Conservation (phyloP, 2,113 vertebrate species). For the Ranitomeya variabilis region DNA sequence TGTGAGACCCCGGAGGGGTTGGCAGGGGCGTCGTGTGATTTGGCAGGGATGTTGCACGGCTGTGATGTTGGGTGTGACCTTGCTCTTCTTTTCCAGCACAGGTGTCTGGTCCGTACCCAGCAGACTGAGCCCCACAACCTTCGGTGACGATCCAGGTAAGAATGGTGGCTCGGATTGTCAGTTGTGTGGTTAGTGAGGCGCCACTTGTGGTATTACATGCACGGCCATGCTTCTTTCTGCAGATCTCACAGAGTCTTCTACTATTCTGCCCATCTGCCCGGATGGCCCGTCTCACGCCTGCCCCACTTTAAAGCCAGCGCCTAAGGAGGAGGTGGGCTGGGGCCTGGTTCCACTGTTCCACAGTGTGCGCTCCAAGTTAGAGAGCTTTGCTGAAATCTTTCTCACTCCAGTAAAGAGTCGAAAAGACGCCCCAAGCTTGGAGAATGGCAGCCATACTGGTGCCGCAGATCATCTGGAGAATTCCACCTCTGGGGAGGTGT, state of each 20-base stretch:
- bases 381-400: constrained; percentile 88
- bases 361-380: constrained; percentile 84
- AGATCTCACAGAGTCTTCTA: neutral
- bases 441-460: neutral
- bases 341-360: constrained; percentile 81
- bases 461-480: neutral
- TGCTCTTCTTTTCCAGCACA: too few species aligned
- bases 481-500: neutral
- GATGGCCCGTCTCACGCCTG: neutral
- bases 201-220: too few species aligned
- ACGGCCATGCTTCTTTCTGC: too few species aligned
- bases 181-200: too few species aligned
- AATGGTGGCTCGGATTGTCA: neutral
- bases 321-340: constrained; percentile 68
- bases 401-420: constrained; percentile 76
- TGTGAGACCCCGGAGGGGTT: too few species aligned
- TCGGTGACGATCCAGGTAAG: neutral
- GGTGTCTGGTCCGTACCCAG: too few species aligned
- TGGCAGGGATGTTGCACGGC: too few species aligned
- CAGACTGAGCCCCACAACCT: neutral
- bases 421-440: neutral
- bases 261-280: neutral
- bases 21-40: too few species aligned
- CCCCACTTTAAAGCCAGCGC: neutral
- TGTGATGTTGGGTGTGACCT: too few species aligned